A percentile compares a stretch with the other conserved stretches of the same genome.
Evolutionary conservation across 2,888 invertebrate genomes (phyloP).

Genomic region (Listrodromus nycthemerus): DNA sequence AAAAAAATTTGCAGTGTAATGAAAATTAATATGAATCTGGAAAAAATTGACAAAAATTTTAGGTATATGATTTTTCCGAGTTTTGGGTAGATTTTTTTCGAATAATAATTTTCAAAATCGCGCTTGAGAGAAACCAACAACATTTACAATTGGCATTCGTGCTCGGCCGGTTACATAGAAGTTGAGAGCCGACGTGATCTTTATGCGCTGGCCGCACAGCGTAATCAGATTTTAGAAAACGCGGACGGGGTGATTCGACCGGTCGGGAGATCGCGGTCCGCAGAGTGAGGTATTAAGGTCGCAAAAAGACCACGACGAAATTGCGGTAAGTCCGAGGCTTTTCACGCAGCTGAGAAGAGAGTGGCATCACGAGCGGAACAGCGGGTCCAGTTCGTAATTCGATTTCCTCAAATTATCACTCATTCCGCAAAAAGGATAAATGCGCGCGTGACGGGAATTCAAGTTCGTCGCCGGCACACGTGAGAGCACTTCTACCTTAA

Average conservation of each 20-base stretch:
- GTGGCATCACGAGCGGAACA: constrained; percentile 17
- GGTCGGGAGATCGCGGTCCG: constrained; percentile 14
- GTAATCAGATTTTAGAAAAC: constrained; percentile 80
- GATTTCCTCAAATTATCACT: constrained; percentile 83
- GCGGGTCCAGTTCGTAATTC: constrained; percentile 78
- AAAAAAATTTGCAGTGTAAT: no score
- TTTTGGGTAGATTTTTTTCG: no score
- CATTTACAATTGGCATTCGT: constrained; percentile 35
- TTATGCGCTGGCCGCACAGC: constrained; percentile 77
- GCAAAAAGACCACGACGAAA: constrained; percentile 51
- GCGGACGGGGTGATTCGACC: constrained; percentile 70
- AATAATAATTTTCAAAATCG: no score
- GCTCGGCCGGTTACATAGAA: constrained; percentile 19
- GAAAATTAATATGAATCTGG: no score
- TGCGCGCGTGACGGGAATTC: constrained; percentile 81
- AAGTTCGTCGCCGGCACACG: constrained; percentile 49
- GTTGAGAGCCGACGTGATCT: constrained; percentile 66
- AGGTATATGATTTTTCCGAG: no score
- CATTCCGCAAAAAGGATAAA: constrained; percentile 83
- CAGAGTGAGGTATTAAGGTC: constrained; percentile 13
- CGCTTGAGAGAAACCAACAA: background rate
- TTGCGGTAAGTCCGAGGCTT: constrained; percentile 78
- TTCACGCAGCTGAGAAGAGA: constrained; percentile 73
- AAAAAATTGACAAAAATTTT: no score
- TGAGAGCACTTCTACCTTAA: background rate